Conservation (phyloP, 2,113 vertebrate genomes). For the Telmatochromis sp. region DNA sequence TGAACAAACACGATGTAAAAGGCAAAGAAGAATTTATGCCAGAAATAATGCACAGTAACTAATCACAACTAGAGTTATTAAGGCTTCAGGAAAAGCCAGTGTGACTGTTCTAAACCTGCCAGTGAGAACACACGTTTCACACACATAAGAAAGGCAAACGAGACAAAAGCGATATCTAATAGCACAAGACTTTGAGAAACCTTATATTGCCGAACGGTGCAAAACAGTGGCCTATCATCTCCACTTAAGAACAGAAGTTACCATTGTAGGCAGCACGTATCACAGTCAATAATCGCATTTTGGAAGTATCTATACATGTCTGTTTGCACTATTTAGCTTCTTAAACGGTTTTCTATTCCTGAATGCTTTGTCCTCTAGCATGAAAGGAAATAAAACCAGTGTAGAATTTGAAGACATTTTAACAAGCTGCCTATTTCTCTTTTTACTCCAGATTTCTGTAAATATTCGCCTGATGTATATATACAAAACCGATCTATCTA, state of each 20-base stretch:
- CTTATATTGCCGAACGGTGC: slow-evolving; percentile 2
- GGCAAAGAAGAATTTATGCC: not conserved
- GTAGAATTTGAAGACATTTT: not conserved
- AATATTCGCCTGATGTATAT: not conserved
- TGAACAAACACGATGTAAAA: not conserved
- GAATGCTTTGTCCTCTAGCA: not conserved
- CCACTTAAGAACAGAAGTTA: not conserved
- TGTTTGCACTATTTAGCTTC: slow-evolving; percentile 18
- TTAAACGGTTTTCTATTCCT: slow-evolving; percentile 1
- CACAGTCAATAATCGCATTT: slow-evolving; percentile 11
- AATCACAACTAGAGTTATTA: not conserved
- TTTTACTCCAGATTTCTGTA: not conserved
- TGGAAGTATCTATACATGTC: slow-evolving; percentile 6
- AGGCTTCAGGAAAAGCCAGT: not conserved
- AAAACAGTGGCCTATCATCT: slow-evolving; percentile 9
- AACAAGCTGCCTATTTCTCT: not conserved
- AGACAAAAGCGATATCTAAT: slow-evolving; percentile 29
- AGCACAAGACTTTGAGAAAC: slow-evolving; percentile 33
- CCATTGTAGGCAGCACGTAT: not conserved
- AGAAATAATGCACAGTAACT: not conserved
- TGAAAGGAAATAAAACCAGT: not conserved
- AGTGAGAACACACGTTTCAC: not conserved
- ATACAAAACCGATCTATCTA: not conserved
- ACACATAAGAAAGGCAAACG: not conserved
- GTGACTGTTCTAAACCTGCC: not conserved